Conservation (phyloP, 2,113 vertebrate genomes). For the Corydoras maculifer region DNA sequence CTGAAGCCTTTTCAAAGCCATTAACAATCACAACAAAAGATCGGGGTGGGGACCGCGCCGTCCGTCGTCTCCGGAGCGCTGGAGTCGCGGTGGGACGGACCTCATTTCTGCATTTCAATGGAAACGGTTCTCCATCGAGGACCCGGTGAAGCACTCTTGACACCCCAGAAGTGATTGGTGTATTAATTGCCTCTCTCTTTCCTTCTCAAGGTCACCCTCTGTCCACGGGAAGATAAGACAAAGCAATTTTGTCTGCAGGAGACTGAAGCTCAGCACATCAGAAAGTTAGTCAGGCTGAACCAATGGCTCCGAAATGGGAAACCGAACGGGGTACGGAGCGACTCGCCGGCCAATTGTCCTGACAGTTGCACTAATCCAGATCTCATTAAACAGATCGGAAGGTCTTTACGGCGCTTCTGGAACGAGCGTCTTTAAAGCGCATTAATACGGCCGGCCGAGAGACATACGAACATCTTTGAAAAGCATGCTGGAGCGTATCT, state of each 20-base stretch:
- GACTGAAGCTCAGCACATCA: conserved; percentile 40
- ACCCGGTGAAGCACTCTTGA: conserved; percentile 54
- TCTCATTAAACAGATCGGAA: conserved; percentile 49
- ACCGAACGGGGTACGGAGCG: conserved; percentile 29
- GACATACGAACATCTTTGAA: no score
- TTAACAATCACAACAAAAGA: no score
- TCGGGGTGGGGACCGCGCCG: background rate
- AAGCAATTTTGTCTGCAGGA: conserved; percentile 48
- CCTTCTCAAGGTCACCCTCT: conserved; percentile 53
- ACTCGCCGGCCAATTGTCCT: conserved; percentile 39
- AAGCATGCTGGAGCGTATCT: no score
- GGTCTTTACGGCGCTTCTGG: conserved; percentile 28
- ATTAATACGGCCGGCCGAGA: no score
- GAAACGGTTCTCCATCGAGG: conserved; percentile 38
- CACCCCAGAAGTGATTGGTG: conserved; percentile 68
- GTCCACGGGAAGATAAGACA: conserved; percentile 55
- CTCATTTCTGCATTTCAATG: conserved; percentile 10
- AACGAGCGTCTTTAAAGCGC: no score
- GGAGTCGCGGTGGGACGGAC: conserved; percentile 15
- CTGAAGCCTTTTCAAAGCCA: no score
- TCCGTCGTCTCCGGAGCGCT: background rate
- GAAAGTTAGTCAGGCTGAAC: conserved; percentile 48
- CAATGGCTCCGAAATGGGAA: conserved; percentile 26
- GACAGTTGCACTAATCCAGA: conserved; percentile 42
- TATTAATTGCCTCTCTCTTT: conserved; percentile 69